Percentiles rank a stretch among this genome's conserved stretches.
Evolutionary conservation across 2,888 invertebrate species (phyloP).

Genomic region (Trypoxylon attenuatum): DNA sequence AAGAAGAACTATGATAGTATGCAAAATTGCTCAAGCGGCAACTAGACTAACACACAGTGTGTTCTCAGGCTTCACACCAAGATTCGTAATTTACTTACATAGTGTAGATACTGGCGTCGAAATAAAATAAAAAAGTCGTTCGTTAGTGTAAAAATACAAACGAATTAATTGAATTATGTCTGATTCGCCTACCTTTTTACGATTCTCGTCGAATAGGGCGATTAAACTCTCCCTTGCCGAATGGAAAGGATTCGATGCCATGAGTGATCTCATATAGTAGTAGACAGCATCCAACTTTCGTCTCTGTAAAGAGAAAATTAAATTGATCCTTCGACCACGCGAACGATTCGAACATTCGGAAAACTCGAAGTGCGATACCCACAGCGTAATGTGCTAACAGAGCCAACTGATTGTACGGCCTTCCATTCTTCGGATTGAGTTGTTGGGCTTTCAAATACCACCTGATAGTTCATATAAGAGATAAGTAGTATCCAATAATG

Average conservation of each 20-base stretch:
- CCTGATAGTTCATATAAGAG: conserved; percentile 70
- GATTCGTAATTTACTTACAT: conserved; percentile 76
- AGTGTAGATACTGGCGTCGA: conserved; percentile 78
- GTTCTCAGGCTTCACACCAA: conserved; percentile 65
- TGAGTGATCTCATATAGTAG: conserved; percentile 95
- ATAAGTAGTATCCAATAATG: no score
- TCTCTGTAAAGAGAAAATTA: conserved; percentile 79
- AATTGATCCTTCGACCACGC: background rate
- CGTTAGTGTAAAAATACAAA: conserved; percentile 77
- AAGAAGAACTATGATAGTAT: conserved; percentile 23
- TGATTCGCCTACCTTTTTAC: conserved; percentile 83
- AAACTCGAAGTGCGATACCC: conserved; percentile 75
- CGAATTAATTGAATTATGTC: conserved; percentile 15
- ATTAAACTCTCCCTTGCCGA: conserved; percentile 93
- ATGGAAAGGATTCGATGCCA: conserved; percentile 94
- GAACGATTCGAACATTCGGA: no score
- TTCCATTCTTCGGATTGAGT: conserved; percentile 95
- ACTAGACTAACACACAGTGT: conserved; percentile 49
- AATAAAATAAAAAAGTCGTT: conserved; percentile 70
- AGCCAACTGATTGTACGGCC: conserved; percentile 96
- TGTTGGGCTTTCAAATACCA: conserved; percentile 96
- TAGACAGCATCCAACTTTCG: conserved; percentile 97
- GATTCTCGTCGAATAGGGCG: conserved; percentile 92
- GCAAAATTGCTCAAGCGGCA: conserved; percentile 44
- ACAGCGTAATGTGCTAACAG: conserved; percentile 89